Percentiles rank a stretch among this genome's conserved stretches.
phyloP scores from a whole-genome alignment of 2,888 invertebrate species.

The Synergus laeviventris region DNA sequence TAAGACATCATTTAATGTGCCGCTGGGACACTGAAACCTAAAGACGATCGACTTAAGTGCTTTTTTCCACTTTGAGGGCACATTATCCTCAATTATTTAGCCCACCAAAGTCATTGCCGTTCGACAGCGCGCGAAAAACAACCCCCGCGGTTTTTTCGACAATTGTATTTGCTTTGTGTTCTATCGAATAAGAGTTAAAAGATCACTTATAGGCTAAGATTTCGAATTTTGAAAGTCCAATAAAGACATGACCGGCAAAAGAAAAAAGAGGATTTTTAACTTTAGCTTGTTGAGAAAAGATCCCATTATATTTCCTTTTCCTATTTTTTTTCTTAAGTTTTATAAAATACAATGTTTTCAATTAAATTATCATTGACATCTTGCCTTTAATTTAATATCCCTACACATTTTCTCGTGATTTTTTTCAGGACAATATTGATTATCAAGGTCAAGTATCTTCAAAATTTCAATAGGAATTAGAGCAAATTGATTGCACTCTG shows the following conservation, averaged over 20 bases:
- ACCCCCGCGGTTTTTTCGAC: not conserved
- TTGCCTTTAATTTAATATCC: not conserved
- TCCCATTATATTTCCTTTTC: not conserved
- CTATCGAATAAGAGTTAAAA: not conserved
- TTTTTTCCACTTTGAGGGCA: constrained; percentile 44
- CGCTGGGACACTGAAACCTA: constrained; percentile 61
- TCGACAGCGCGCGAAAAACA: constrained; percentile 45
- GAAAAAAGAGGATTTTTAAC: not conserved
- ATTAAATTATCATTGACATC: not conserved
- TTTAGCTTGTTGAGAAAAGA: not conserved
- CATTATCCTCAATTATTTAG: constrained; percentile 19
- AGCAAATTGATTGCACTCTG: constrained; percentile 63
- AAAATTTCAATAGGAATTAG: constrained; percentile 66
- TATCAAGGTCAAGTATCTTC: constrained; percentile 58
- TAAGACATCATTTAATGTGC: constrained; percentile 62
- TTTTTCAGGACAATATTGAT: not conserved
- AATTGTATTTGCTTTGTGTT: not conserved
- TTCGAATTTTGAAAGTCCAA: not conserved
- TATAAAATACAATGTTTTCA: not conserved
- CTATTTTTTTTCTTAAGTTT: not conserved
- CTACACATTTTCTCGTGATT: not conserved
- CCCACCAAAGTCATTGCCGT: constrained; percentile 50
- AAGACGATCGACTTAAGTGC: constrained; percentile 69
- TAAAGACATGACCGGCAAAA: not conserved
- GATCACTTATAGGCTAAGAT: not conserved